Conservation (phyloP, 2,888 invertebrate genomes). For the Embidobia sp. region DNA sequence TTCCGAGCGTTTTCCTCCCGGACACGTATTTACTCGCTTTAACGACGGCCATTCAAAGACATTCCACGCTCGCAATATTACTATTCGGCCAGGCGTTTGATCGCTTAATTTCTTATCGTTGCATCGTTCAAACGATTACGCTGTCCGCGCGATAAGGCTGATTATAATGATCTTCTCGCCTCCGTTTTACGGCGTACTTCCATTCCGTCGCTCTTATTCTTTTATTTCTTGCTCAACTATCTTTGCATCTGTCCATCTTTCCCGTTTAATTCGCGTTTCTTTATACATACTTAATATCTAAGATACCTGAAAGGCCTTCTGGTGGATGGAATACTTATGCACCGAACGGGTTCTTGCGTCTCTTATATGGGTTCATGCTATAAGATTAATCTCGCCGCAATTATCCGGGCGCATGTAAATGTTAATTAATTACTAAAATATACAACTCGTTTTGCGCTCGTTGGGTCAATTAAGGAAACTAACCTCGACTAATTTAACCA, state of each 20-base stretch:
- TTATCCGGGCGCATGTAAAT: too few relatives aligned
- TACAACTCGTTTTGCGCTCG: too few relatives aligned
- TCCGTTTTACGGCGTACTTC: conserved; percentile 14
- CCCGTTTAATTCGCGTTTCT: background rate
- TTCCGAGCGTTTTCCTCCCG: conserved; percentile 25
- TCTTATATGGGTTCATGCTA: too few relatives aligned
- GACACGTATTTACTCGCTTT: conserved; percentile 22
- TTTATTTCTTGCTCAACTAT: background rate
- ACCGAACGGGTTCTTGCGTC: too few relatives aligned
- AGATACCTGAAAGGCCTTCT: too few relatives aligned
- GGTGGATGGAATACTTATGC: too few relatives aligned
- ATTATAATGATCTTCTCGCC: conserved; percentile 53
- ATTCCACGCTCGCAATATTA: conserved; percentile 30
- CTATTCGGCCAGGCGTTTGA: conserved; percentile 36
- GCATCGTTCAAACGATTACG: conserved; percentile 47
- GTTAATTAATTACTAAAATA: too few relatives aligned
- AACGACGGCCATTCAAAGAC: conserved; percentile 54
- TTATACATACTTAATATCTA: too few relatives aligned
- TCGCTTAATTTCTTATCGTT: conserved; percentile 57
- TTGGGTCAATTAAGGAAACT: too few relatives aligned
- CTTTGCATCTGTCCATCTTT: background rate
- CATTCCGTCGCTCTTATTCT: background rate
- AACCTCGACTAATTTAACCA: too few relatives aligned
- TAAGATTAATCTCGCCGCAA: too few relatives aligned
- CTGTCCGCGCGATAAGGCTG: conserved; percentile 48